These are phyloP conservation scores for Leuciscus idus DNA, from an alignment of 2,113 vertebrate genomes.

Conservation along the genomic window DNA sequence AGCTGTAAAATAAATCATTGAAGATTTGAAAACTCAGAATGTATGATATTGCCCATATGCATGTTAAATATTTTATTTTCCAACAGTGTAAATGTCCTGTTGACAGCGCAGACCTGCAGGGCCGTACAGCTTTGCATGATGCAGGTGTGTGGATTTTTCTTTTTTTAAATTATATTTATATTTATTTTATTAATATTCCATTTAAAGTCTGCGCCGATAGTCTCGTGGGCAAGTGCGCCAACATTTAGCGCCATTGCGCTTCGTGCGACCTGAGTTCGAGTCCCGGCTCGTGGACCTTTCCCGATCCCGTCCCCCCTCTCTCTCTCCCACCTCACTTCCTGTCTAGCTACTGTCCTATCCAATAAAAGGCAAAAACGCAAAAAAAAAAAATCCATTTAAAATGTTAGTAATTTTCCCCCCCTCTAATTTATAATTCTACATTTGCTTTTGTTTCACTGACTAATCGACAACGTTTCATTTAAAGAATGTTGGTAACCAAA, in stretches of 20 bases:
- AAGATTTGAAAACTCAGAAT: not conserved
- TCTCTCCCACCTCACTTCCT: too few species aligned
- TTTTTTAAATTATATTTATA: not conserved
- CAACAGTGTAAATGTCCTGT: slow-evolving; percentile 83
- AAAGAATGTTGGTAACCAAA: not conserved
- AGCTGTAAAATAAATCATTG: not conserved
- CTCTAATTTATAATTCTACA: not conserved
- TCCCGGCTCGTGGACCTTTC: too few species aligned
- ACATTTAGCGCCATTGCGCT: too few species aligned
- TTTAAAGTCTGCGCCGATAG: not conserved
- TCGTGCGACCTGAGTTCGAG: too few species aligned
- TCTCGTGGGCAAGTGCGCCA: too few species aligned
- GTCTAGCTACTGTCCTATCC: too few species aligned
- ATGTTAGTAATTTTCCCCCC: not conserved
- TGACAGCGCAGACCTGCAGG: slow-evolving; percentile 81
- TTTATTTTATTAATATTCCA: not conserved
- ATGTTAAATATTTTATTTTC: slow-evolving; percentile 34
- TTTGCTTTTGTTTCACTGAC: not conserved
- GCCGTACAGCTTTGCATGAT: slow-evolving; percentile 84
- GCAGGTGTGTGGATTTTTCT: slow-evolving; percentile 73
- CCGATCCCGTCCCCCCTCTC: too few species aligned
- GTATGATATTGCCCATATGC: not conserved
- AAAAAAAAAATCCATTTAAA: not conserved
- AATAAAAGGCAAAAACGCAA: too few species aligned
- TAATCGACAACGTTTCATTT: not conserved